These are phyloP conservation scores for Epsilonema sp. DNA, from an alignment of 2,888 invertebrate genomes.

Conservation along the genomic window DNA sequence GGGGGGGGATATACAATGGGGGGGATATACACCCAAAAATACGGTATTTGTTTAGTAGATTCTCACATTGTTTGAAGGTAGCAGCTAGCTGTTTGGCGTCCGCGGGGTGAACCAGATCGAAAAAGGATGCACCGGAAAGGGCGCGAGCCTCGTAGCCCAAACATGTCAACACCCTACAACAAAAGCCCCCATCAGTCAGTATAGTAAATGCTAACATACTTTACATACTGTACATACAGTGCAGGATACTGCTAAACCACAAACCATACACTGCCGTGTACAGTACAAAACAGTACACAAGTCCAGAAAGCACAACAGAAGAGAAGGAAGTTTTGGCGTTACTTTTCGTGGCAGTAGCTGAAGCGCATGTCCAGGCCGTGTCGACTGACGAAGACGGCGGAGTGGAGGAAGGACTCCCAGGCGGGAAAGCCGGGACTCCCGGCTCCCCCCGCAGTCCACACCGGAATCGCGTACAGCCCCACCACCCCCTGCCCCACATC, in stretches of 20 bases:
- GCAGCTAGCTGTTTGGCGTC: slow-evolving; percentile 11
- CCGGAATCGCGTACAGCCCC: too few relatives aligned
- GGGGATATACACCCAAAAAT: too few relatives aligned
- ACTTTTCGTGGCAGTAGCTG: slow-evolving; percentile 13
- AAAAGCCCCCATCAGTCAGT: not conserved
- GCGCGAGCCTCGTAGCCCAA: slow-evolving; percentile 16
- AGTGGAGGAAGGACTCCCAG: too few relatives aligned
- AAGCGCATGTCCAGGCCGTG: slow-evolving; percentile 18
- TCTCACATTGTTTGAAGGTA: slow-evolving; percentile 1
- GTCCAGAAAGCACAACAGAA: not conserved
- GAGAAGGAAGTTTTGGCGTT: not conserved
- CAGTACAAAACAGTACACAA: slow-evolving; percentile 11
- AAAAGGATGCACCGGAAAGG: slow-evolving; percentile 21
- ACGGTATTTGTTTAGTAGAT: too few relatives aligned
- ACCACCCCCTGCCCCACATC: too few relatives aligned
- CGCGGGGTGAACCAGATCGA: slow-evolving; percentile 22
- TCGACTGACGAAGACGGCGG: not conserved
- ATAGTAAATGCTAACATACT: too few relatives aligned
- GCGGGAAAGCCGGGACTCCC: too few relatives aligned
- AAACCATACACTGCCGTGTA: slow-evolving; percentile 10
- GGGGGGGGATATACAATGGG: too few relatives aligned
- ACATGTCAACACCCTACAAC: slow-evolving; percentile 8
- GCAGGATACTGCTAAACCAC: too few relatives aligned
- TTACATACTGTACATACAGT: too few relatives aligned
- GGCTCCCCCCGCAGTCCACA: too few relatives aligned